Base-by-base conservation (phyloP, 2,888 invertebrate genomes). In the Drosophila engyochracea region DNA sequence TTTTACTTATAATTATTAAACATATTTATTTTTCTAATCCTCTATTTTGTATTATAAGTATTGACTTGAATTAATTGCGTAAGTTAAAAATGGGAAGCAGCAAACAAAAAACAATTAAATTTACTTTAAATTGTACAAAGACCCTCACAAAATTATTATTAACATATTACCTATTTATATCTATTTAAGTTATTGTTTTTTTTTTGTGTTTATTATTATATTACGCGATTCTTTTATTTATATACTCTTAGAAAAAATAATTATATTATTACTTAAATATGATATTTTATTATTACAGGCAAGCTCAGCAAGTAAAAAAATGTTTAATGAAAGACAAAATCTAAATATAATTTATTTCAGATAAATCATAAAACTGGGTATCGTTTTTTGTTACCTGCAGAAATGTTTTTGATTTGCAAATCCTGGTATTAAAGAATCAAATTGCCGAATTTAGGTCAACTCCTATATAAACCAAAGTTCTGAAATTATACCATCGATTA, bases 401-500 rank as follows among this genome's bases (percentile, higher is more conserved):
- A 4, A 14, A 16, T 16, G 7, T 16, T 47, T 4, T 16, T 2
- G 16, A 22, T 16, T 16, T 16, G 12, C 30, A 39, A 19, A 47
- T 33, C 12, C 62, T 35, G 68, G 68, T 77, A 47, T 52, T 41
- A 35, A 39, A 14, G n/a, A 41, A 39, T 49, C 49, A 60, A 74
- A 63, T 53, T 58, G n/a, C 31, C 44, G 39, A 49, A 28, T 49
- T 12, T 31, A 66, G 14, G 25, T 54, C 16, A 51, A 41, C 22
- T 60, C 44, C n/a, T 25, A 22, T 22, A 53, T n/a, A 47, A 47
- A 2, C 39, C 72, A 67, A 71, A 61, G 44, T 0, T 4, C 10
- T 19, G 41, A 53, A 69, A 64, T 60, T 74, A 70, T 65, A 73
- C 44, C 74, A 58, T 54, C 54, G 64, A 52, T 79, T 37, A 63